Conservation (phyloP, 1,140 invertebrate species). For the Epicauta chinensis region DNA sequence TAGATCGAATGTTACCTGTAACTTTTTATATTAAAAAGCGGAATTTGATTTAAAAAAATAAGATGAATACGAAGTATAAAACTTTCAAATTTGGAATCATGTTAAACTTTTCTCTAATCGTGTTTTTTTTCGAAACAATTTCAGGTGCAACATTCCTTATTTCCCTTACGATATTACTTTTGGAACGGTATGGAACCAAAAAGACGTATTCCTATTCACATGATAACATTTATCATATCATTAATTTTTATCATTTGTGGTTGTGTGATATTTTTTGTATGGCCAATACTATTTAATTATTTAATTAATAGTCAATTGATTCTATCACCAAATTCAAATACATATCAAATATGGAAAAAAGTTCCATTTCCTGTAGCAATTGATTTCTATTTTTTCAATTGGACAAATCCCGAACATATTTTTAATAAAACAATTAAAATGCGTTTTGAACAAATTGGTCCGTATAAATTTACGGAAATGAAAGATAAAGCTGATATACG, state of each 20-base stretch:
- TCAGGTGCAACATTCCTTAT: no score
- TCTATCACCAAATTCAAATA: slow-evolving; percentile 8
- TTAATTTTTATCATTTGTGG: slow-evolving; percentile 20
- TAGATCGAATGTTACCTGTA: no score
- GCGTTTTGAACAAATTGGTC: slow-evolving; percentile 54
- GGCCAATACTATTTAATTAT: slow-evolving; percentile 22
- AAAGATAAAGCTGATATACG: slow-evolving; percentile 63
- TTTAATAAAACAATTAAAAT: slow-evolving; percentile 41
- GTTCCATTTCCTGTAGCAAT: not conserved
- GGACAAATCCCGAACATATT: slow-evolving; percentile 64
- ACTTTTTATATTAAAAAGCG: no score
- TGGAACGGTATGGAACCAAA: slow-evolving; percentile 21
- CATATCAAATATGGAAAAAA: not conserved
- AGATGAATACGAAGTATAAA: no score
- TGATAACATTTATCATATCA: slow-evolving; percentile 8
- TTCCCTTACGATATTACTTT: no score
- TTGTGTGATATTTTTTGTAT: slow-evolving; percentile 18
- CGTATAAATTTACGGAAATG: slow-evolving; percentile 63
- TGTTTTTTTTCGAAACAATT: not conserved
- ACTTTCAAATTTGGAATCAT: no score
- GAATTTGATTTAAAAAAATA: no score
- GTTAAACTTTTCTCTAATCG: slow-evolving; percentile 9
- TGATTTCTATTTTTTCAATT: slow-evolving; percentile 30
- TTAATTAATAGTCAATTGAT: slow-evolving; percentile 18
- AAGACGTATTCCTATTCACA: slow-evolving; percentile 6